Evolutionary conservation across 2,113 vertebrate species (phyloP), one percentile per base, ranked within the genome.

Genomic region (Pelmatolapia mariae): DNA sequence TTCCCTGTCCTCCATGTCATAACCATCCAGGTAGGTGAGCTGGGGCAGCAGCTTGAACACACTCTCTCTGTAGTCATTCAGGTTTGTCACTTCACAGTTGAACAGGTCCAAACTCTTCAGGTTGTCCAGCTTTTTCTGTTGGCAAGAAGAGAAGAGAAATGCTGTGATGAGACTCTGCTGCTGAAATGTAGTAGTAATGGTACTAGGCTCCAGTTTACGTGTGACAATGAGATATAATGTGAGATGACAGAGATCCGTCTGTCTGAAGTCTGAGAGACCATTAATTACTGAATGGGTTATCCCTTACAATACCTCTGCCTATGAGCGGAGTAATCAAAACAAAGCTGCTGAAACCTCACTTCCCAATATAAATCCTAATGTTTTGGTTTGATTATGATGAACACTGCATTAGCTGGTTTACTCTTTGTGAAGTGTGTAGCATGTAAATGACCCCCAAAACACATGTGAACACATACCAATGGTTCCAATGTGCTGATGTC

Each of bases 51-150:
- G 96, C 87, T 96, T 98, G 91, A 98, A 98, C 81, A 98, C 97
- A 4, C 97, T 98, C 93, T 98, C 98, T 95, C 97, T 96, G 93
- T 98, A 98, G 94, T 98, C 97, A 3, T 97, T 97, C 79, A 98
- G 94, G 92, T 97, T 97, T 85, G 98, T 98, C 85, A 98, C 98
- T 96, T 98, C 98, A 96, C 98, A 98, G 96, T 98, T 98, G 94
- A 98, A 98, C 87, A 98, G 95, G 93, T 98, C 98, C 93, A 98
- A 96, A 95, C 97, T 98, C 96, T 98, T 98, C 94, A 98, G 95
- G 93, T 96, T 96, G 57, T 97, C 97, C 92, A 98, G 96, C 91
- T 98, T 98, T 98, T 98, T 98, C 98, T 98, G 94, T 88, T 5
- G 73, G 83, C 52, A 18, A 71, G 61, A 63, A 63, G 81, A 10